Base-by-base conservation (phyloP, 2,888 invertebrate species). In the Acleris cristana region DNA sequence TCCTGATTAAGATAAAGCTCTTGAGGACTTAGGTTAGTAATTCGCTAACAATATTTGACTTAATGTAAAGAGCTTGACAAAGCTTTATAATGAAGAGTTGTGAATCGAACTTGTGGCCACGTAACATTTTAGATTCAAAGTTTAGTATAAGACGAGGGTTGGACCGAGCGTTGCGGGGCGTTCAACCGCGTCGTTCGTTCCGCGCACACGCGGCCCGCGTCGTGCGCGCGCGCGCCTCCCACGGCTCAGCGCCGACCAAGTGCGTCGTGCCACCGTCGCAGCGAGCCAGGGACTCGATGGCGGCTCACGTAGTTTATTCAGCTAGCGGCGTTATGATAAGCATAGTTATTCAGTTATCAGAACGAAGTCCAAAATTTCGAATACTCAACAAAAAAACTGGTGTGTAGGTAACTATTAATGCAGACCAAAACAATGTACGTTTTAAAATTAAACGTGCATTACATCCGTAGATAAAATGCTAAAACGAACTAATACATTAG, bases 61-160 rank as follows among this genome's bases (percentile, higher is more conserved):
- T 89, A 89, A 89, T 89, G 85, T 91, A 89, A 92, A 85, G 92
- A 92, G 92, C 92, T 92, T 92, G 85, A 88, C 82, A 80, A 91
- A 91, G 92, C 92, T 92, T 92, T 92, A 92, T 91, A 85, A 87
- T 84, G 85, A 88, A 90, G 92, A 87, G 92, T 92, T 92, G 92
- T 92, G 92, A 92, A 92, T 89, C 90, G 89, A 92, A 91, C 90
- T 84, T 89, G 90, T 89, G 90, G 91, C 92, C 92, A 91, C 84
- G 82, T 88, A 89, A 86, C 75, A 77, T 77, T 70, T 85, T 88
- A 89, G 84, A 86, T 80, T 84, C 85, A 80, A 85, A 83, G 74
- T 82, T 84, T 88, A 89, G 85, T 74, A 77, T 86, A 79, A 66
- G 66, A 51, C 66, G 61, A 62, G 58, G 44, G 66, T 52, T 56